Percentiles rank a stretch among this genome's conserved stretches.
These are phyloP conservation scores for Drosophila orosa DNA, from an alignment of 1,140 invertebrate species.

Conservation along the genomic window DNA sequence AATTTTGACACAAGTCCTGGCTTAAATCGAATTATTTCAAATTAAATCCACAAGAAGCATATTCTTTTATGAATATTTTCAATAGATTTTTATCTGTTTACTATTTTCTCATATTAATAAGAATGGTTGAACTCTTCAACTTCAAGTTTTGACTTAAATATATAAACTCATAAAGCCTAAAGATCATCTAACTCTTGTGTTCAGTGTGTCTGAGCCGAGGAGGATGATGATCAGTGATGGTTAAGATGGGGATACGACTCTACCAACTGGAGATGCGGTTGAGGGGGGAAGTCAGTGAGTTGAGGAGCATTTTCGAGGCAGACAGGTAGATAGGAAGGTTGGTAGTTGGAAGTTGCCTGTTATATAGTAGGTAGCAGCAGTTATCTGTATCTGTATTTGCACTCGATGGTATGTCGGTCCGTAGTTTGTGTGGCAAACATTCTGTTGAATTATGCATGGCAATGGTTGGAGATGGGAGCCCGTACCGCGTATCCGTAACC, in stretches of 20 bases:
- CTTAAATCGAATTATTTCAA: neutral
- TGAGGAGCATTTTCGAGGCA: constrained; percentile 35
- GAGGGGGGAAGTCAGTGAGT: constrained; percentile 14
- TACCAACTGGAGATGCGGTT: constrained; percentile 13
- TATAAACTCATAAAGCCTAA: neutral
- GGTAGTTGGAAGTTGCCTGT: constrained; percentile 34
- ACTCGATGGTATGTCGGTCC: constrained; percentile 63
- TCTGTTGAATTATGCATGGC: constrained; percentile 77
- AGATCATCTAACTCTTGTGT: neutral
- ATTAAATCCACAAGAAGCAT: neutral
- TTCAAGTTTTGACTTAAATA: neutral
- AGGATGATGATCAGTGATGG: constrained; percentile 73
- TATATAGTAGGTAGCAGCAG: constrained; percentile 36
- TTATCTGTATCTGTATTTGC: constrained; percentile 69
- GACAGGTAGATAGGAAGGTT: constrained; percentile 50
- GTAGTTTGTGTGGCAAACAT: constrained; percentile 60
- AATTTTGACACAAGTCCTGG: neutral
- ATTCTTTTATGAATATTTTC: neutral
- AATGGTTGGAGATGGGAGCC: constrained; percentile 36
- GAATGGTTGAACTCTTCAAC: too few species aligned
- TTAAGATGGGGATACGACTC: constrained; percentile 51
- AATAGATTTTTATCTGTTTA: neutral
- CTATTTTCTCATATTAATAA: neutral
- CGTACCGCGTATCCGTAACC: constrained; percentile 51
- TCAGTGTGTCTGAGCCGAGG: constrained; percentile 22